A percentile compares a stretch with the other conserved stretches of the same genome.
phyloP scores from a whole-genome alignment of 2,113 vertebrate genomes.

The Melozone crissalis region DNA sequence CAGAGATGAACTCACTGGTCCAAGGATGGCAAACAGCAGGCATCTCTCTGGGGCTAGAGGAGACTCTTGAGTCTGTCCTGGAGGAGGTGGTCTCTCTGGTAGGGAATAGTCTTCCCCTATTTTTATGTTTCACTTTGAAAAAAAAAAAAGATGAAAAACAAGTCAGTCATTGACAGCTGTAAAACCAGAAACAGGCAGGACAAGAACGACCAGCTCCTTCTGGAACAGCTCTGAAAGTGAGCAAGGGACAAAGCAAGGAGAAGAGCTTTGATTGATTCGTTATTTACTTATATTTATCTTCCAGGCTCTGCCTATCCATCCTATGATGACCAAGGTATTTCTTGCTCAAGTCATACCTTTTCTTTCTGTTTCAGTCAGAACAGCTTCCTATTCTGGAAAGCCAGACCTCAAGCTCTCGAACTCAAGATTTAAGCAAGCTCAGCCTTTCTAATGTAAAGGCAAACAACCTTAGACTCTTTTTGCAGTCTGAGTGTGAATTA shows the following conservation, averaged over 20 bases:
- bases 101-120: fast-evolving
- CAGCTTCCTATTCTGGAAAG: not conserved
- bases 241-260: not conserved
- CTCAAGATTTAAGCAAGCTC: slow-evolving; percentile 1
- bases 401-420: not conserved
- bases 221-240: not conserved
- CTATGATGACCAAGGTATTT: not conserved
- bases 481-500: not conserved
- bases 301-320: not conserved
- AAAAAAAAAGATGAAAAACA: not conserved
- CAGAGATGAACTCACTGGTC: not conserved
- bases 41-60: not conserved
- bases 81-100: not conserved
- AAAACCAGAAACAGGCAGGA: not conserved
- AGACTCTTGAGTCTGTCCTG: not conserved
- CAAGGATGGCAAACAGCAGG: not conserved
- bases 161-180: not conserved
- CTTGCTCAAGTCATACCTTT: not conserved
- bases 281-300: not conserved
- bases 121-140: not conserved
- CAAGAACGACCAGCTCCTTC: not conserved
- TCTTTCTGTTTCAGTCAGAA: not conserved
- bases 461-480: not conserved
- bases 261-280: not conserved
- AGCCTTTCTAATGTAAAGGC: not conserved